Percentiles rank a stretch among this genome's conserved stretches.
phyloP scores from a whole-genome alignment of 2,888 invertebrate species.

The Gari tellinella region DNA sequence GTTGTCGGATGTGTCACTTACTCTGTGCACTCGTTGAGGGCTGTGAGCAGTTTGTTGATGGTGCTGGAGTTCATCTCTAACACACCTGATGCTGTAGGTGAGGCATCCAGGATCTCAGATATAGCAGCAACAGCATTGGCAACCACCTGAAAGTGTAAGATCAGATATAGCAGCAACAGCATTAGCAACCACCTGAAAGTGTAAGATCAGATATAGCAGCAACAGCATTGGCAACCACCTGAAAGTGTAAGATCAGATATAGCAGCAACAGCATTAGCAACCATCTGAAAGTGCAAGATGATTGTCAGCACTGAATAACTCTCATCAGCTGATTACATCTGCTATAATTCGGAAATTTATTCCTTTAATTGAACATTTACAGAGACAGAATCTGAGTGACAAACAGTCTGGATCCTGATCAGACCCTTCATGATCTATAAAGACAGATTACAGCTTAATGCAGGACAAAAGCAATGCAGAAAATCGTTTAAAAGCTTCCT shows the following conservation, averaged over 20 bases:
- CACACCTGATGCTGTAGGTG: conserved; percentile 96
- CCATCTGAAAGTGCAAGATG: conserved; percentile 90
- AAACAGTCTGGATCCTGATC: too few species aligned
- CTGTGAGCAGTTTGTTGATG: conserved; percentile 98
- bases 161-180: conserved; percentile 99
- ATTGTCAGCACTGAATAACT: too few species aligned
- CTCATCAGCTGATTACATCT: too few species aligned
- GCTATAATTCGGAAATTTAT: too few species aligned
- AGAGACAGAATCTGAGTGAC: too few species aligned
- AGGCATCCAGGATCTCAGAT: conserved; percentile 99
- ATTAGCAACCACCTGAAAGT: conserved; percentile 95
- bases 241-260: conserved; percentile 94
- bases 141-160: conserved; percentile 91
- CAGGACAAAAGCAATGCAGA: too few species aligned
- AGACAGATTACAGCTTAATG: too few species aligned
- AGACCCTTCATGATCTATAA: too few species aligned
- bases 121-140: conserved; percentile 99
- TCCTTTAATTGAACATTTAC: too few species aligned
- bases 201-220: conserved; percentile 99
- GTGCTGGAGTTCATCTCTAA: conserved; percentile 99
- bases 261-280: conserved; percentile 99
- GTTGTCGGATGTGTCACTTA: conserved; percentile 57
- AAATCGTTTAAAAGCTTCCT: too few species aligned
- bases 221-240: conserved; percentile 98
- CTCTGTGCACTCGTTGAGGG: conserved; percentile 99